Percentiles rank a stretch among this genome's conserved stretches.
Conservation (phyloP, 2,888 invertebrate species). For the Onchidella celtica region DNA sequence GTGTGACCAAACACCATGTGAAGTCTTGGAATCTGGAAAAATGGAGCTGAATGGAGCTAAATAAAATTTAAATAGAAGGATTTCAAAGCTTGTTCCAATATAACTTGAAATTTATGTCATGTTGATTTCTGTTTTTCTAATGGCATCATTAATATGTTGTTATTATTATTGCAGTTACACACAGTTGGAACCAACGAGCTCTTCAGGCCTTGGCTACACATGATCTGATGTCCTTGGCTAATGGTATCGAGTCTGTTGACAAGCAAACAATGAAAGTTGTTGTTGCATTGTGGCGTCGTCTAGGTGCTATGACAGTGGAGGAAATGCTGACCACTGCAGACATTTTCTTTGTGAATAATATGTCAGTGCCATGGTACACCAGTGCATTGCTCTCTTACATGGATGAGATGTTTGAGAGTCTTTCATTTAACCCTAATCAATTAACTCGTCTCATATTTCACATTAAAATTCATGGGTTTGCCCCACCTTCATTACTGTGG, state of each 20-base stretch:
- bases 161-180: too few species aligned
- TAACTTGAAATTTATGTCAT: too few species aligned
- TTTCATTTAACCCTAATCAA: constrained; percentile 31
- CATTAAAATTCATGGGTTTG: constrained; percentile 3
- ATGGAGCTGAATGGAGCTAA: too few species aligned
- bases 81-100: too few species aligned
- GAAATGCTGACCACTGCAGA: constrained; percentile 39
- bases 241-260: background rate
- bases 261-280: constrained; percentile 28
- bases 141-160: too few species aligned
- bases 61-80: too few species aligned
- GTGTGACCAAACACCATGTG: too few species aligned
- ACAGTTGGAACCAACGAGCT: background rate
- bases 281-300: constrained; percentile 31
- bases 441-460: constrained; percentile 40
- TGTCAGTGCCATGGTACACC: background rate
- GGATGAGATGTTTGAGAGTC: constrained; percentile 27
- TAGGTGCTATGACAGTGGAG: constrained; percentile 38
- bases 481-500: background rate
- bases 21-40: too few species aligned
- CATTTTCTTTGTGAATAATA: constrained; percentile 17
- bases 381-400: constrained; percentile 29
- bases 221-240: constrained; percentile 35
- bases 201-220: background rate
- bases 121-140: too few species aligned